Conservation (phyloP, 1,140 invertebrate genomes). For the Palaemon carinicauda region DNA sequence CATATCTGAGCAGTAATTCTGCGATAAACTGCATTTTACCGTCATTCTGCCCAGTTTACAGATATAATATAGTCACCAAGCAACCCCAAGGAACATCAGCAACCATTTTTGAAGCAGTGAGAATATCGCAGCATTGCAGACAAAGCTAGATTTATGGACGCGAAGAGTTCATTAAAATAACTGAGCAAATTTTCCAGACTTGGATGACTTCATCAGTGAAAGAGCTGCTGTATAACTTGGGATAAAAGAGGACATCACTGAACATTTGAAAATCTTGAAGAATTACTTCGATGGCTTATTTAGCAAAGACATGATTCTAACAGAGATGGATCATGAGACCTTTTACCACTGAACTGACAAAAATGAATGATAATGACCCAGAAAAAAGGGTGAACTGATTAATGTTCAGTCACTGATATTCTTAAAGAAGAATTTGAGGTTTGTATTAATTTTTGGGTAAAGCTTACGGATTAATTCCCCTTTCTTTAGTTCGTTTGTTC, state of each 20-base stretch:
- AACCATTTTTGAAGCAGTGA: constrained; percentile 22
- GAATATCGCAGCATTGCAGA: neutral
- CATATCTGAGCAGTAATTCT: no score
- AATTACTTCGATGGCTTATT: constrained; percentile 12
- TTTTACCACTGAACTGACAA: no score
- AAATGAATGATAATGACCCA: constrained; percentile 6
- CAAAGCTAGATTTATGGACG: no score
- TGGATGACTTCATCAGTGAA: constrained; percentile 26
- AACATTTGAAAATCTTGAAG: constrained; percentile 13
- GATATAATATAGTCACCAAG: no score
- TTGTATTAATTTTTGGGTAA: no score
- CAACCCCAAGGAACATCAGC: constrained; percentile 31
- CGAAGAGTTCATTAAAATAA: constrained; percentile 19
- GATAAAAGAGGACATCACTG: constrained; percentile 22
- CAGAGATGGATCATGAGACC: neutral
- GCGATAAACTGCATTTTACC: no score
- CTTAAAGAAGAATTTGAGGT: no score
- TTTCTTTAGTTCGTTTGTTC: no score
- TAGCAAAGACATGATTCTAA: neutral
- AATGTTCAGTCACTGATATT: no score
- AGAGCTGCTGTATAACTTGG: constrained; percentile 10
- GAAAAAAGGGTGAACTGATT: no score
- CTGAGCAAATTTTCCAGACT: constrained; percentile 25
- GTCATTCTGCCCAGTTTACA: no score
- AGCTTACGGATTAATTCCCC: no score